Base-by-base conservation (phyloP, 2,797 vertebrate genomes). In the Protosalanx chinensis region DNA sequence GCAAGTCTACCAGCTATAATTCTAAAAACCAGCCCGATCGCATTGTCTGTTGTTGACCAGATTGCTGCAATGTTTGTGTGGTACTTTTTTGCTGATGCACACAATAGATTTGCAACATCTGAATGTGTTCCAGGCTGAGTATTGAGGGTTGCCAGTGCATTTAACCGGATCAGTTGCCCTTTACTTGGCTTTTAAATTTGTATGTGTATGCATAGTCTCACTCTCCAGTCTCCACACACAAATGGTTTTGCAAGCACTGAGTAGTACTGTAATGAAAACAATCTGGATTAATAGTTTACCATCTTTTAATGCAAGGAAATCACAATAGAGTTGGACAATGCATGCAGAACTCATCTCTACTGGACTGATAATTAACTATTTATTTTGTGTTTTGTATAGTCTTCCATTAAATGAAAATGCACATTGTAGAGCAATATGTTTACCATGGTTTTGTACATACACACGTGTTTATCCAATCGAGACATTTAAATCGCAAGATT, bases 301-400 rank as follows among this genome's bases (percentile, higher is more conserved):
- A 71, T 37, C 71, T 64, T 63, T 78, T 76, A 75, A 73, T 84
- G 74, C 77, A 83, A 69, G 78, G 72, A 72, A 66, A 74, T 75
- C 68, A 61, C 3, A 64, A 33, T 79, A 75, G 67, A 63, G 71
- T 79, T 74, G 74, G 69, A 75, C 70, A 69, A 78, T 85, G 85
- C 87, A 86, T 88, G 85, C 83, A 84, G 83, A 85, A 83, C 69
- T 80, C 83, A 81, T 80, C 61, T 75, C 70, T 71, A 74, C 78
- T 72, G 82, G 75, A 68, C 76, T 85, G 79, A 76, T 82, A 81
- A 82, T 68, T 69, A 16, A 67, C 79, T 85, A 82, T 88, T 88
- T 88, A 79, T 56, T 89, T 88, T 82, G 35, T 53, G 32, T 67
- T 83, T 83, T 88, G 80, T 88, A 79, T 77, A 88, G 86, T 68